A percentile compares a stretch with the other conserved stretches of the same genome.
Conservation (phyloP, 1,140 invertebrate genomes). For the Oryzaephilus surinamensis region DNA sequence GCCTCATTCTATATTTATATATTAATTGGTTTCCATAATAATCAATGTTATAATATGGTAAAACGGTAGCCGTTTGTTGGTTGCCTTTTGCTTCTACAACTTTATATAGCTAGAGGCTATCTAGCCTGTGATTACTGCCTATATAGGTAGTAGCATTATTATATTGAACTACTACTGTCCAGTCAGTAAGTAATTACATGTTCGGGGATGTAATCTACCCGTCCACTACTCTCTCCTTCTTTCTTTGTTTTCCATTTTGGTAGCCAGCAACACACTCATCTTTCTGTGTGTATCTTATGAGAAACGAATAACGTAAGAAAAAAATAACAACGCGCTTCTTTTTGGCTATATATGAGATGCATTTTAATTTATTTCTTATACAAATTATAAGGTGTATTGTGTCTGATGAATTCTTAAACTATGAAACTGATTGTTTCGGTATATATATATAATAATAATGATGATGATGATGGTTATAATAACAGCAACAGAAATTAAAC, state of each 20-base stretch:
- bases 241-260: too few species aligned
- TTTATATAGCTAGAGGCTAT: constrained; percentile 13
- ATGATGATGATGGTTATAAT: too few species aligned
- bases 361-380: constrained; percentile 16
- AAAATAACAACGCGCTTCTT: constrained; percentile 2
- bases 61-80: constrained; percentile 21
- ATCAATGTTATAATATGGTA: constrained; percentile 4
- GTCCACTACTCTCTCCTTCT: too few species aligned
- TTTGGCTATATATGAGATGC: constrained; percentile 13
- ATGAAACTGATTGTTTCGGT: not conserved
- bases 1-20: not conserved
- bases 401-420: constrained; percentile 10
- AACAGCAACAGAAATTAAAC: constrained; percentile 10
- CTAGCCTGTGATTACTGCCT: constrained; percentile 22
- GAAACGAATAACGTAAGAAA: not conserved
- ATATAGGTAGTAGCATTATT: too few species aligned
- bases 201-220: constrained; percentile 17
- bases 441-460: too few species aligned
- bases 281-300: too few species aligned
- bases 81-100: too few species aligned
- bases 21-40: constrained; percentile 1
- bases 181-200: constrained; percentile 20
- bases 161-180: constrained; percentile 28
- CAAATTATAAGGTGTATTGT: constrained; percentile 12
- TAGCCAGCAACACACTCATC: too few species aligned